Evolutionary conservation across 2,888 invertebrate species (phyloP).

Genomic region (Spodoptera exigua): DNA sequence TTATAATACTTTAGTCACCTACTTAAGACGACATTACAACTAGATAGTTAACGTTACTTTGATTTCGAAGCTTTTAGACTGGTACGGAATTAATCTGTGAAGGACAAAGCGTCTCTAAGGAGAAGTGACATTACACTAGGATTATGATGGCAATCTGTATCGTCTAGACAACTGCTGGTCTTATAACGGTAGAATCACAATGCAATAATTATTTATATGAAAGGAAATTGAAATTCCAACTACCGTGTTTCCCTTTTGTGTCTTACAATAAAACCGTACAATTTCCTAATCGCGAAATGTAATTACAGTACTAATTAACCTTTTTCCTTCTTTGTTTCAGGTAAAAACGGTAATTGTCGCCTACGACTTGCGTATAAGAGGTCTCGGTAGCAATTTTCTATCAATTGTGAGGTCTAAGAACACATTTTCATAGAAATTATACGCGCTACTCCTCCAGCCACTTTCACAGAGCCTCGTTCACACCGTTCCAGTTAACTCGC

Average conservation of each 20-base stretch:
- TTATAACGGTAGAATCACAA: background rate
- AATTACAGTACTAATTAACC: constrained; percentile 21
- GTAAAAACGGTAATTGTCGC: constrained; percentile 31
- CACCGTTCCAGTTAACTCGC: constrained; percentile 62
- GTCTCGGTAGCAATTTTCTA: constrained; percentile 64
- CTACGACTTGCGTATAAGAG: constrained; percentile 1
- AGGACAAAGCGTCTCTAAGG: constrained; percentile 20
- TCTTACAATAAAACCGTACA: constrained; percentile 1
- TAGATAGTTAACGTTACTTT: constrained; percentile 17
- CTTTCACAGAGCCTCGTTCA: constrained; percentile 72
- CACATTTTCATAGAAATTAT: constrained; percentile 77
- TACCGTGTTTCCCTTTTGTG: background rate
- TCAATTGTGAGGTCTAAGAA: constrained; percentile 68
- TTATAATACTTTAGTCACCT: constrained; percentile 53
- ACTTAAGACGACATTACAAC: constrained; percentile 37
- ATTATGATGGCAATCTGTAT: constrained; percentile 25
- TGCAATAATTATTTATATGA: background rate
- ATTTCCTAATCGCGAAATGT: background rate
- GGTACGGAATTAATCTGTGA: constrained; percentile 32
- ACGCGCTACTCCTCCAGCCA: constrained; percentile 59
- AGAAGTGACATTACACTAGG: constrained; percentile 14
- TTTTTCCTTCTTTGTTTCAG: constrained; percentile 51
- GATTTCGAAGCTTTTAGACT: constrained; percentile 14
- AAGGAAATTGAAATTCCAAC: background rate
- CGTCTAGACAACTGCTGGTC: constrained; percentile 18